These are phyloP conservation scores for Babyrousa celebensis DNA, from an alignment of 2,797 vertebrate genomes.

Conservation along the genomic window DNA sequence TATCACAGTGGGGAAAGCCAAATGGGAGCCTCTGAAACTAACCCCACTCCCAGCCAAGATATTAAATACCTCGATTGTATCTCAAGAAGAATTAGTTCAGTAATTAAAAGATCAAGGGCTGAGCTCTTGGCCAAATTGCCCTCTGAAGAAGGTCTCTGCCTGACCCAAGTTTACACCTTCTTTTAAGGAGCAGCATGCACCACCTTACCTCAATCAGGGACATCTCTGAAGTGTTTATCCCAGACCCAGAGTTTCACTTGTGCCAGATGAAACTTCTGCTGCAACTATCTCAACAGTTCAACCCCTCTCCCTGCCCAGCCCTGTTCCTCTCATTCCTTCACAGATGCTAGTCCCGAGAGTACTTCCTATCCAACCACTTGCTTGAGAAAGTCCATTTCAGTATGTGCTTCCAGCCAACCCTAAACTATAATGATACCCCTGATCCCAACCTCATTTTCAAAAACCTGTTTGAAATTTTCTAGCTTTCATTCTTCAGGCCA, in stretches of 20 bases:
- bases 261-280: background rate
- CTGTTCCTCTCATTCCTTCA: background rate
- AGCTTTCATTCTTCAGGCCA: background rate
- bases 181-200: background rate
- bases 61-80: background rate
- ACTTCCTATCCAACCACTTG: background rate
- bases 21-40: background rate
- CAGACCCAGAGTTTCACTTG: background rate
- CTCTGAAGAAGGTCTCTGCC: background rate
- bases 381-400: background rate
- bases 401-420: background rate
- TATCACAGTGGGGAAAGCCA: background rate
- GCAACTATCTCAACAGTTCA: background rate
- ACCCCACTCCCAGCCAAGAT: conserved; percentile 7
- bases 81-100: background rate
- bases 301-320: background rate
- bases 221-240: background rate
- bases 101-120: background rate
- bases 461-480: background rate
- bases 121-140: background rate
- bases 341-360: background rate
- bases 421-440: background rate
- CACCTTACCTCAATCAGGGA: background rate
- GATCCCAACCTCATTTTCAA: background rate
- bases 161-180: background rate